Conservation (phyloP, 2,113 vertebrate genomes). For the Tyrannus savana region DNA sequence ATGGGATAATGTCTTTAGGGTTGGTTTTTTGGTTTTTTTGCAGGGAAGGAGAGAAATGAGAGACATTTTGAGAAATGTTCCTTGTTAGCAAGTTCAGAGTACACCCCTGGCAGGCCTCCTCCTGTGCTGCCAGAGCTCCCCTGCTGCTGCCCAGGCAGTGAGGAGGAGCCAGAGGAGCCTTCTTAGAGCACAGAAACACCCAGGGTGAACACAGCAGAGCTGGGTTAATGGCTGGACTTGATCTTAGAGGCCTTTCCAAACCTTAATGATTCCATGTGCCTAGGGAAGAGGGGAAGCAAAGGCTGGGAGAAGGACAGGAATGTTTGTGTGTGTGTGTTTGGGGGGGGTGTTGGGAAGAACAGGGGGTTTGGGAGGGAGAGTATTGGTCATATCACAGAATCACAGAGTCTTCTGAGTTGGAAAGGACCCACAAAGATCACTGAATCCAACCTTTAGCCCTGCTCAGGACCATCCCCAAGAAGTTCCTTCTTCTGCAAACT, state of each 20-base stretch:
- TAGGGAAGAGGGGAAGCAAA: not conserved
- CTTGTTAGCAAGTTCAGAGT: not conserved
- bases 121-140: not conserved
- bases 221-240: not conserved
- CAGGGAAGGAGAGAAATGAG: not conserved
- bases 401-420: not conserved
- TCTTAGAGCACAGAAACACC: not conserved
- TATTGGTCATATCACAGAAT: not conserved
- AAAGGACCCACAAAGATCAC: not conserved
- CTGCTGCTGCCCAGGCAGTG: not conserved
- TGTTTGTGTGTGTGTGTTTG: not conserved
- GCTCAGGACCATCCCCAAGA: not conserved
- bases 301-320: not conserved
- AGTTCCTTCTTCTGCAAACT: not conserved
- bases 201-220: not conserved
- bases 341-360: not conserved
- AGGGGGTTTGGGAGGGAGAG: not conserved
- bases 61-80: not conserved
- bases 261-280: not conserved
- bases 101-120: not conserved
- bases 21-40: accelerated
- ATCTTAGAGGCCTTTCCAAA: not conserved
- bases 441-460: not conserved
- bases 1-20: not conserved
- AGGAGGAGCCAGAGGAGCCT: not conserved